Conservation (phyloP, 1,140 invertebrate species). For the Harpegnathos saltator region DNA sequence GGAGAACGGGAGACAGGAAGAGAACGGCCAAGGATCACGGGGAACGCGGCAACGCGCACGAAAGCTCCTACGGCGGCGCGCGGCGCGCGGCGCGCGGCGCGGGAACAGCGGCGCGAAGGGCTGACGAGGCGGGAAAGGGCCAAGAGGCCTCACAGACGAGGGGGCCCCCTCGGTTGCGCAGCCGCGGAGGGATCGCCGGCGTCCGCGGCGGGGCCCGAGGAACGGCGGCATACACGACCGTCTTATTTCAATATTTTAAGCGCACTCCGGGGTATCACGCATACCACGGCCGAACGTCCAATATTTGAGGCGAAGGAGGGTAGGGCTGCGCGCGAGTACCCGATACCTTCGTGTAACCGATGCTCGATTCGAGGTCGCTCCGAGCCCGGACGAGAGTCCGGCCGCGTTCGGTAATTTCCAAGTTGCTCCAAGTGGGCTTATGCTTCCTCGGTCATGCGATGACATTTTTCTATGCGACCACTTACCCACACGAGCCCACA, state of each 20-base stretch:
- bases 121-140: not conserved
- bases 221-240: slow-evolving; percentile 57
- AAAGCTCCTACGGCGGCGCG: slow-evolving; percentile 30
- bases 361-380: not conserved
- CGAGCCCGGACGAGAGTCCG: not conserved
- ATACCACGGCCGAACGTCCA: slow-evolving; percentile 74
- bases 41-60: slow-evolving; percentile 42
- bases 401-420: not conserved
- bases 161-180: not conserved
- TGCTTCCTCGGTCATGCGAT: too few species aligned
- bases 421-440: not conserved
- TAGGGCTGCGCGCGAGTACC: not conserved
- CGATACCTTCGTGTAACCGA: not conserved
- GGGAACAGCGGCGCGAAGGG: slow-evolving; percentile 37
- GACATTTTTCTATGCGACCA: too few species aligned
- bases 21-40: slow-evolving; percentile 21
- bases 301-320: slow-evolving; percentile 73
- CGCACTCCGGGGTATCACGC: slow-evolving; percentile 72
- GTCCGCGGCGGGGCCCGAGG: slow-evolving; percentile 54
- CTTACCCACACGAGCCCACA: too few species aligned
- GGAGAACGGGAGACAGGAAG: slow-evolving; percentile 28
- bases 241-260: slow-evolving; percentile 80
- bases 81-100: too few species aligned
- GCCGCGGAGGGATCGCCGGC: not conserved
- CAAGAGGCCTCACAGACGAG: not conserved